Evolutionary conservation across 2,888 invertebrate genomes (phyloP), one percentile per base, ranked within the genome.

Genomic region (Conchocele bisecta): DNA sequence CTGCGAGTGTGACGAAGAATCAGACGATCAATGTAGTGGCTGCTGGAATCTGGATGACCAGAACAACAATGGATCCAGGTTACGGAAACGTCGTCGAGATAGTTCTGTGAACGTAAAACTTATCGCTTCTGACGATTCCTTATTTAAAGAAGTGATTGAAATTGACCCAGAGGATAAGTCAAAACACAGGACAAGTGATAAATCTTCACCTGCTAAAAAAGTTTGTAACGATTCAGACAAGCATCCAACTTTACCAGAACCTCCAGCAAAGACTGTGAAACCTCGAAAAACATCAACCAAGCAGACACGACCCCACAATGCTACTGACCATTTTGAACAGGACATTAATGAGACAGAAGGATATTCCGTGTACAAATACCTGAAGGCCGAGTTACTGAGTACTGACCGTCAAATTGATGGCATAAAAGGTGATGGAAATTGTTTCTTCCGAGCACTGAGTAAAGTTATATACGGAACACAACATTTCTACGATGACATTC

Each of bases 401-500:
- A 81, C 81, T 26, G 78, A 77, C 6, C 53, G 86, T 59, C 77
- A 77, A 60, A 73, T 88, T 35, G 87, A 88, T 61, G 81, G 80
- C 68, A 84, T 88, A 28, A 72, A 58, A 65, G 87, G 86, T 2
- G 87, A 88, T 77, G 87, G 87, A 26, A 88, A 88, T 63, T 88
- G 87, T 59, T 85, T 88, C 59, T 87, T 88, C 63, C 68, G 86
- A 15, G 85, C 86, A n/a, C 59, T 88, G 29, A 85, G 86, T 68
- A 88, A 88, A 69, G 81, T 83, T 5, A 75, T 86, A 24, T 86
- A 86, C 71, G 83, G 83, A 11, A 73, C 75, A 33, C 85, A 88
- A 54, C 69, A 72, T n/a, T 84, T 73, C 68, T 86, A 88, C 72
- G 71, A 75, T 26, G 82, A 84, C 33, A 60, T 85, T 24, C 65